Conservation (phyloP, 2,888 invertebrate species). For the Microplitis deprimator region DNA sequence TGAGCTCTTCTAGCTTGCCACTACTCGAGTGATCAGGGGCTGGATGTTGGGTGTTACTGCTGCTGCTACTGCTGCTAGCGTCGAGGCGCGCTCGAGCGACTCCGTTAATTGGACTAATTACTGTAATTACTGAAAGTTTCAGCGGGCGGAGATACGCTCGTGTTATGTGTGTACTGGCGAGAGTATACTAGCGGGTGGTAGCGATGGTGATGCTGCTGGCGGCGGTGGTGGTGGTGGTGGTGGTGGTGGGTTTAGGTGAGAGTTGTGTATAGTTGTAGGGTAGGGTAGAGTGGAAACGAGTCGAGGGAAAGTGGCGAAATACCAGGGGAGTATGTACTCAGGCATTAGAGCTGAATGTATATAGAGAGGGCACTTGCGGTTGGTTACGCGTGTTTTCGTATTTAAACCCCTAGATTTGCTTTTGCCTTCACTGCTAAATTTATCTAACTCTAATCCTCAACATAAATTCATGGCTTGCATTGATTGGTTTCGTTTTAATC, state of each 20-base stretch:
- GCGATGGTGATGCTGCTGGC: constrained; percentile 24
- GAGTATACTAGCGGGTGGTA: constrained; percentile 4
- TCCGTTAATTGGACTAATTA: constrained; percentile 72
- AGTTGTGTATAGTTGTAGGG: constrained; percentile 32
- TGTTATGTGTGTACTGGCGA: constrained; percentile 49
- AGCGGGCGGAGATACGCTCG: constrained; percentile 57
- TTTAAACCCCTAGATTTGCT: constrained; percentile 51
- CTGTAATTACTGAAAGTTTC: constrained; percentile 72
- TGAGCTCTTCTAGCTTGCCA: not conserved
- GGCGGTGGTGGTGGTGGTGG: constrained; percentile 27
- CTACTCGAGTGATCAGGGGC: not conserved
- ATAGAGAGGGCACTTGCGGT: constrained; percentile 59
- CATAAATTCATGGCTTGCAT: not conserved
- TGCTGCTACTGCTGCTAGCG: constrained; percentile 52
- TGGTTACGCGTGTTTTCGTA: constrained; percentile 61
- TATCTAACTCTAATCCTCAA: not conserved
- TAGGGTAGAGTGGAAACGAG: constrained; percentile 30
- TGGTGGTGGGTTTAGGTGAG: constrained; percentile 18
- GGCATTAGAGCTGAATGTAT: constrained; percentile 7
- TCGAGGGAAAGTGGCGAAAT: constrained; percentile 35
- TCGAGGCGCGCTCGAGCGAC: constrained; percentile 66
- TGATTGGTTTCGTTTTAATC: not conserved
- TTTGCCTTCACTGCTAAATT: constrained; percentile 4
- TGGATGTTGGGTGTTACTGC: not conserved
- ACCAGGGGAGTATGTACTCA: constrained; percentile 23